Conservation (phyloP, 2,113 vertebrate genomes). For the Corvus moneduloides region DNA sequence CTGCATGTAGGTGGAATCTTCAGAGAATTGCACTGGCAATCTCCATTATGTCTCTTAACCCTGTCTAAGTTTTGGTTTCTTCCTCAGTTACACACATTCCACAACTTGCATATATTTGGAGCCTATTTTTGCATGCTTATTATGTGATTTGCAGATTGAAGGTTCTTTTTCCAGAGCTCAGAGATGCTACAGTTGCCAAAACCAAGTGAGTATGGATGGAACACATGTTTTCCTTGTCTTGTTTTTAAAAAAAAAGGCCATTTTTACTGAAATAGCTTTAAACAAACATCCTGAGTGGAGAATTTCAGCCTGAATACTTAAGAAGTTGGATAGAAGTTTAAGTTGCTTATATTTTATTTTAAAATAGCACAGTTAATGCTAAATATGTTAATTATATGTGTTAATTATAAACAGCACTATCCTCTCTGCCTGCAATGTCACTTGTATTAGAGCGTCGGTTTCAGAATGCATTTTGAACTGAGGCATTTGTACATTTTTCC, state of each 20-base stretch:
- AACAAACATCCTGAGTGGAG: neutral
- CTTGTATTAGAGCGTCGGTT: neutral
- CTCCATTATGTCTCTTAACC: neutral
- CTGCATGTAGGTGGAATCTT: neutral
- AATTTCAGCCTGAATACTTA: neutral
- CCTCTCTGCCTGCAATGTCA: neutral
- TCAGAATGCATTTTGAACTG: neutral
- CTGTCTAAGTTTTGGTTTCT: neutral
- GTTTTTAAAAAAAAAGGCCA: neutral
- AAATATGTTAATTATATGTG: neutral
- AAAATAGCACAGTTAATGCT: neutral
- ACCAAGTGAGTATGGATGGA: neutral
- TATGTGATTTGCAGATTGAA: neutral
- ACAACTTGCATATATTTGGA: neutral
- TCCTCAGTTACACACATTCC: neutral
- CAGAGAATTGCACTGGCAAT: neutral
- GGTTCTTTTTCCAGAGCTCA: neutral
- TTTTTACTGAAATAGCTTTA: constrained; percentile 1
- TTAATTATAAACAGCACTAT: neutral
- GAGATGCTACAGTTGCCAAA: neutral
- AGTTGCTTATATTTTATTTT: neutral
- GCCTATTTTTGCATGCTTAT: neutral
- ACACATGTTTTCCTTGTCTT: neutral
- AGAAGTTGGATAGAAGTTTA: neutral
- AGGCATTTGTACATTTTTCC: neutral